phyloP scores from a whole-genome alignment of 2,888 invertebrate species.

The Drosophila demipolita region DNA sequence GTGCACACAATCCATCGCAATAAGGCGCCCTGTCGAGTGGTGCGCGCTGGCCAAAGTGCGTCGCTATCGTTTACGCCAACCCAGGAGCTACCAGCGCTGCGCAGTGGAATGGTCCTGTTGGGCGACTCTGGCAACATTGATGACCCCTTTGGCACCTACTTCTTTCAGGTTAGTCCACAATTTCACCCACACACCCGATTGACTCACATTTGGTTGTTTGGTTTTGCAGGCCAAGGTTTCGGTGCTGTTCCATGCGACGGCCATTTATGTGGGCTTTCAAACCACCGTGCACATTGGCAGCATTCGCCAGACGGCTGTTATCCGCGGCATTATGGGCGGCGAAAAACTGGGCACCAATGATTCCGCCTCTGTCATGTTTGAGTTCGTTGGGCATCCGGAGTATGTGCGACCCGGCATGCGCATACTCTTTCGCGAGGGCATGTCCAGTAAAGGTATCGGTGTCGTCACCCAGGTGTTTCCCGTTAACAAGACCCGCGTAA shows the following conservation, averaged over 20 bases:
- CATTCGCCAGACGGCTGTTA: slow-evolving; percentile 97
- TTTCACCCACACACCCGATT: neutral
- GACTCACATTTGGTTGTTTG: no score
- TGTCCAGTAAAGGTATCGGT: slow-evolving; percentile 92
- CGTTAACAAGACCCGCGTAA: slow-evolving; percentile 79
- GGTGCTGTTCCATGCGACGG: slow-evolving; percentile 94
- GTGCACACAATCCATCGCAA: slow-evolving; percentile 96
- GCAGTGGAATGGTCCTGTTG: slow-evolving; percentile 94
- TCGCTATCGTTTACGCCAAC: slow-evolving; percentile 88
- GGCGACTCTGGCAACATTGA: slow-evolving; percentile 75
- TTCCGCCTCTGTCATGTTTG: slow-evolving; percentile 93
- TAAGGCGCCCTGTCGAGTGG: slow-evolving; percentile 94
- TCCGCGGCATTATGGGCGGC: slow-evolving; percentile 89
- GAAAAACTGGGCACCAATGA: slow-evolving; percentile 90
- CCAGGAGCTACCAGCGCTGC: slow-evolving; percentile 86
- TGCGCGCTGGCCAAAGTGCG: slow-evolving; percentile 96
- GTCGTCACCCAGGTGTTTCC: slow-evolving; percentile 92
- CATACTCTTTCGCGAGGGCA: slow-evolving; percentile 93
- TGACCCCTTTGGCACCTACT: slow-evolving; percentile 87
- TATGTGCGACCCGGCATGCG: slow-evolving; percentile 92
- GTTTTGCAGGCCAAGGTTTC: slow-evolving; percentile 91
- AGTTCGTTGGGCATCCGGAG: slow-evolving; percentile 95
- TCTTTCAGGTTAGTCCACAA: slow-evolving; percentile 86
- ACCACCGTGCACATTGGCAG: slow-evolving; percentile 98
- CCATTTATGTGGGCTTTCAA: slow-evolving; percentile 93